Conservation (phyloP, 2,797 vertebrate species). For the Cirrhinus mrigala region DNA sequence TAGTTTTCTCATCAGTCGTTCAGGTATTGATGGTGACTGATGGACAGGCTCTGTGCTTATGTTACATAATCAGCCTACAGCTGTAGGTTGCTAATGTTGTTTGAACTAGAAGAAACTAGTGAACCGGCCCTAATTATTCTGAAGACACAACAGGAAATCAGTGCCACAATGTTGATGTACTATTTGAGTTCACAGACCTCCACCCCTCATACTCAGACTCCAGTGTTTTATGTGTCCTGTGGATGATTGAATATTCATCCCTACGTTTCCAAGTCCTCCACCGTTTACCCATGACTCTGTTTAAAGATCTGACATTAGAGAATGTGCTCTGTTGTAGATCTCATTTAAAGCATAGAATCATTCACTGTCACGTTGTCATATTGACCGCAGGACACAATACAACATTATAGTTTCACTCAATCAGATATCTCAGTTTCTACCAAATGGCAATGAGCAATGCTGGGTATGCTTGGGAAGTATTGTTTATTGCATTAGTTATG, state of each 20-base stretch:
- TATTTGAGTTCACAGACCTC: not conserved
- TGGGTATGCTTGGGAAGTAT: not conserved
- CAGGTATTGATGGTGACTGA: not conserved
- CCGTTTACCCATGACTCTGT: not conserved
- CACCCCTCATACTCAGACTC: conserved; percentile 19
- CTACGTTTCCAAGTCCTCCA: not conserved
- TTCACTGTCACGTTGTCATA: conserved; percentile 23
- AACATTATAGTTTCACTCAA: conserved; percentile 2
- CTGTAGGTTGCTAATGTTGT: not conserved
- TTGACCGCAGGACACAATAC: conserved; percentile 32
- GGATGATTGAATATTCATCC: not conserved
- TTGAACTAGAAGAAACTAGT: conserved; percentile 14
- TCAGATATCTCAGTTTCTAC: conserved; percentile 18
- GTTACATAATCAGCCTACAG: not conserved
- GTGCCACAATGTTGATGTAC: not conserved
- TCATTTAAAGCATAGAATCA: conserved; percentile 40
- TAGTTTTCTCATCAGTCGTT: not conserved
- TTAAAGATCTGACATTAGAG: conserved; percentile 19
- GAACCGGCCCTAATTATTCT: conserved; percentile 5
- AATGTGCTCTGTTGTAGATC: conserved; percentile 37
- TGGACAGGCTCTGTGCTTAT: not conserved
- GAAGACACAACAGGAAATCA: conserved; percentile 44
- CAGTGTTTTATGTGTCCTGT: not conserved
- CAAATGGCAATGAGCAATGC: not conserved
- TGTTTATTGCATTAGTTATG: not conserved